Evolutionary conservation across 2,888 invertebrate genomes (phyloP).

Genomic region (Sclerodermus sp.): DNA sequence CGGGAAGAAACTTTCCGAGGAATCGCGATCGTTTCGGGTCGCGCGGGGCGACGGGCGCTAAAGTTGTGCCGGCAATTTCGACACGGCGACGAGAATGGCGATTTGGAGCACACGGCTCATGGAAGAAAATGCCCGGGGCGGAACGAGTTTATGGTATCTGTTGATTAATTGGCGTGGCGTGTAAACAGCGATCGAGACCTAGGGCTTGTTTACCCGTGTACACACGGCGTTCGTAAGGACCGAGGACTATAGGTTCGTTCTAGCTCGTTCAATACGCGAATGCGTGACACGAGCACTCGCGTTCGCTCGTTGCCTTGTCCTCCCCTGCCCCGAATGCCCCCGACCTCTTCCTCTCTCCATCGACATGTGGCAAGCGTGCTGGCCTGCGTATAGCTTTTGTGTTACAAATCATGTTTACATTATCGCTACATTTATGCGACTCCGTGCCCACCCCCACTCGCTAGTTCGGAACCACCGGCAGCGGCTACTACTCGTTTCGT

Average conservation of each 20-base stretch:
- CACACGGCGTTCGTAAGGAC: conserved; percentile 28
- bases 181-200: conserved; percentile 44
- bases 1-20: too few relatives aligned
- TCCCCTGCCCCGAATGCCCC: conserved; percentile 2
- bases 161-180: conserved; percentile 51
- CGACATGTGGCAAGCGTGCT: conserved; percentile 55
- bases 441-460: conserved; percentile 8
- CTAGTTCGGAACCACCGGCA: neutral
- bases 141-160: conserved; percentile 36
- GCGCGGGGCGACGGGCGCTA: too few relatives aligned
- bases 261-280: neutral
- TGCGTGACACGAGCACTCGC: conserved; percentile 4
- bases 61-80: too few relatives aligned
- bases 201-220: conserved; percentile 42
- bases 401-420: conserved; percentile 56
- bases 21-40: too few relatives aligned
- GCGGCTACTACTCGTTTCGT: conserved; percentile 33
- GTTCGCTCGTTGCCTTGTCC: conserved; percentile 4
- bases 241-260: conserved; percentile 16
- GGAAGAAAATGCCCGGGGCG: conserved; percentile 24
- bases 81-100: too few relatives aligned
- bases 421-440: conserved; percentile 38
- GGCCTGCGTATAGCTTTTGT: conserved; percentile 50
- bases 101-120: too few relatives aligned
- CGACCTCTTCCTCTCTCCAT: conserved; percentile 1